Evolutionary conservation across 2,888 invertebrate species (phyloP), one percentile per base, ranked within the genome.

Genomic region (Leptopterna dolabrata): DNA sequence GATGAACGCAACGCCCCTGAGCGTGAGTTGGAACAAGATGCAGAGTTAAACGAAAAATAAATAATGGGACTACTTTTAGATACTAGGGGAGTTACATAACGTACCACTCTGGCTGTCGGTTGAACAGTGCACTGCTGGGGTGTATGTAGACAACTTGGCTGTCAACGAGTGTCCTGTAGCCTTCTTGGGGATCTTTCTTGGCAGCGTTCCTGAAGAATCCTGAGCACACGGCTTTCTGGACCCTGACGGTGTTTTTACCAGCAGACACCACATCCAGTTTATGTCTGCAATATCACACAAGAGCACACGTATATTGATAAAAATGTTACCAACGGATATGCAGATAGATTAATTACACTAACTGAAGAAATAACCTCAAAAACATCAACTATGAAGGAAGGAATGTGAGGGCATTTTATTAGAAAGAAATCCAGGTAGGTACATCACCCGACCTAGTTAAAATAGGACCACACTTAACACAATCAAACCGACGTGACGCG

Each of bases 121-220:
- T 99, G 92, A 99, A 99, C 9, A 99, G 93, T 0, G 99, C 97
- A 92, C 98, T 98, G 0, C 98, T 98, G 0, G 99, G 99, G 93
- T 99, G 99, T 91, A 99, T 99, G 92, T 99, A 99, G 16, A 99
- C 99, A 14, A 98, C 97, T 92, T 98, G 99, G 89, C 97, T 97
- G 92, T 99, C 99, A 0, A 99, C 99, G 9, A 99, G 93, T 0
- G 99, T 99, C 85, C 99, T 94, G 92, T 99, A 99, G 0, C 97
- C 97, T 92, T 99, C 99, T 92, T 99, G 99, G 0, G 99, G 99
- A 93, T 99, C 99, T 91, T 99, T 99, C 92, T 99, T 99, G 0
- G 99, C 98, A 0, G 99, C 99, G 92, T 99, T 99, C 86, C 99
- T 94, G 93, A 99, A 99, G 93, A 99, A 99, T 0, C 99, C 99